These are phyloP conservation scores for Malthinus seriepunctatus DNA, from an alignment of 2,888 invertebrate genomes.

Conservation along the genomic window DNA sequence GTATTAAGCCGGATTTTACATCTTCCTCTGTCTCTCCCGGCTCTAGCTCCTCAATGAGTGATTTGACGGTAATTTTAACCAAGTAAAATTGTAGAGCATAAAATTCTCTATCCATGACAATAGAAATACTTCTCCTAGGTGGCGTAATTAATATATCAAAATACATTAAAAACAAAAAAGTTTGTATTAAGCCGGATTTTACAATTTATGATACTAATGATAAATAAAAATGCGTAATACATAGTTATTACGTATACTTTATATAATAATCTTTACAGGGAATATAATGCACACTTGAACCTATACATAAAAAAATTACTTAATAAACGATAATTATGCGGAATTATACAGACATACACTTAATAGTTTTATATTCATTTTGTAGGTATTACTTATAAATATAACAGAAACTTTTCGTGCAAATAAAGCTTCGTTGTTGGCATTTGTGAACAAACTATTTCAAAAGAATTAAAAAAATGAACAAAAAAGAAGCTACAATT, in stretches of 20 bases:
- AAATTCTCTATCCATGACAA: too few relatives aligned
- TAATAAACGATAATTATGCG: conserved; percentile 37
- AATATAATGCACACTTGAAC: conserved; percentile 39
- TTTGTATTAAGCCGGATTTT: too few relatives aligned
- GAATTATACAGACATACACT: conserved; percentile 39
- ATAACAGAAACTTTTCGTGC: neutral
- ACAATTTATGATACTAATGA: too few relatives aligned
- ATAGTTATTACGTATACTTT: neutral
- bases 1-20: too few relatives aligned
- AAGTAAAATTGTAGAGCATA: too few relatives aligned
- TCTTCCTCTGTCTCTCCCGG: too few relatives aligned
- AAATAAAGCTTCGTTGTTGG: conserved; percentile 1
- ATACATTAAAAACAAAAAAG: too few relatives aligned
- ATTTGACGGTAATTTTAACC: too few relatives aligned
- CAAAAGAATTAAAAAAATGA: neutral
- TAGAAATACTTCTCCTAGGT: too few relatives aligned
- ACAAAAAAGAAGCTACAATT: neutral
- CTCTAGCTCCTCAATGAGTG: too few relatives aligned
- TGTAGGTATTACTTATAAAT: neutral
- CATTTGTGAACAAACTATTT: neutral
- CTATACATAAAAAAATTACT: conserved; percentile 43
- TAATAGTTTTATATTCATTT: conserved; percentile 11
- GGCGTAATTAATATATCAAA: too few relatives aligned
- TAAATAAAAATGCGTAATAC: too few relatives aligned
- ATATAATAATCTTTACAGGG: conserved; percentile 35